These are phyloP conservation scores for Morpho deidamia DNA, from an alignment of 2,888 invertebrate species.

Conservation along the genomic window DNA sequence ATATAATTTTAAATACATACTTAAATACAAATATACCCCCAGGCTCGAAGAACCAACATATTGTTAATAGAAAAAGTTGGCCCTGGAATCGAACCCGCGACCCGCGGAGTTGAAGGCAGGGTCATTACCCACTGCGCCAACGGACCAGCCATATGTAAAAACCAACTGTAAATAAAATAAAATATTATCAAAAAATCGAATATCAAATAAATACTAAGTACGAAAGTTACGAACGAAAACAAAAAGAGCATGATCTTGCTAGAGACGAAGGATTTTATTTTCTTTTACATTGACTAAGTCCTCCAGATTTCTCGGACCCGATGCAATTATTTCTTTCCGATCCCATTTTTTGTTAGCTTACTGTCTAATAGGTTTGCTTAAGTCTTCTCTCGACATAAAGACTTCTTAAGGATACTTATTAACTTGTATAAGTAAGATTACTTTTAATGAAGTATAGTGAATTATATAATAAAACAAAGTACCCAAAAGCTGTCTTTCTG, in stretches of 20 bases:
- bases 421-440: slow-evolving; percentile 59
- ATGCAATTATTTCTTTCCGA: slow-evolving; percentile 45
- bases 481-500: too few species aligned
- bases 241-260: slow-evolving; percentile 12
- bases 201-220: neutral
- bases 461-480: slow-evolving; percentile 7
- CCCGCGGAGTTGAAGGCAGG: too few species aligned
- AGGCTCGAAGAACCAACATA: too few species aligned
- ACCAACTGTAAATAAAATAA: too few species aligned
- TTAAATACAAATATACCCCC: too few species aligned
- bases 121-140: too few species aligned
- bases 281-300: slow-evolving; percentile 22
- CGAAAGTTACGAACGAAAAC: slow-evolving; percentile 5
- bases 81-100: too few species aligned
- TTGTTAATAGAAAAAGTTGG: too few species aligned
- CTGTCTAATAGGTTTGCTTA: slow-evolving; percentile 50
- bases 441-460: slow-evolving; percentile 33
- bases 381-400: slow-evolving; percentile 59
- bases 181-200: neutral
- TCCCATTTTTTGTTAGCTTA: slow-evolving; percentile 51
- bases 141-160: too few species aligned
- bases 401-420: slow-evolving; percentile 67
- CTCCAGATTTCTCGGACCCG: slow-evolving; percentile 19
- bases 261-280: slow-evolving; percentile 22
- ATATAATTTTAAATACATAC: too few species aligned